A percentile compares a stretch with the other conserved stretches of the same genome.
phyloP scores from a whole-genome alignment of 2,797 vertebrate species.

The Tragelaphus oryx region DNA sequence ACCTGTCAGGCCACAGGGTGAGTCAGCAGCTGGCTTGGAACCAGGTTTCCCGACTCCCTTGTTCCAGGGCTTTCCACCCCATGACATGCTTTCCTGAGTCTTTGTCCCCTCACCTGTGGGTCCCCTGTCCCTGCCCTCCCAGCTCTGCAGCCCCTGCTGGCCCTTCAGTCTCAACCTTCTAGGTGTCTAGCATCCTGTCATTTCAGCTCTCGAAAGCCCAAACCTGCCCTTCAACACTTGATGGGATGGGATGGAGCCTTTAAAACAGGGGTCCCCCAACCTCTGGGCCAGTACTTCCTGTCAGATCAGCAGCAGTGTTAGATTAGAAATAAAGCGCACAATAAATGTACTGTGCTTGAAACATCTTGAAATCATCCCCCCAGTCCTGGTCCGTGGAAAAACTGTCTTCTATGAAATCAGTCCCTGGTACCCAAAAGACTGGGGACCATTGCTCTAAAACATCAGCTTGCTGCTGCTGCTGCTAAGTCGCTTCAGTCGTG shows the following conservation, averaged over 20 bases:
- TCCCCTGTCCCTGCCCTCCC: background rate
- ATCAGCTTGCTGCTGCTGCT: background rate
- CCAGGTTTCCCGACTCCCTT: background rate
- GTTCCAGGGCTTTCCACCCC: background rate
- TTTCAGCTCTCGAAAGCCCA: background rate
- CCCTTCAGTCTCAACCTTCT: background rate
- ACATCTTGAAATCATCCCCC: background rate
- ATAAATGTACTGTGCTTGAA: background rate
- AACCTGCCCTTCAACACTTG: background rate
- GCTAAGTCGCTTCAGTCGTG: too few relatives aligned
- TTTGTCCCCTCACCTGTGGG: too few relatives aligned
- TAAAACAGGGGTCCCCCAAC: background rate
- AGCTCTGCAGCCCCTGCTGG: background rate
- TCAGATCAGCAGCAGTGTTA: background rate
- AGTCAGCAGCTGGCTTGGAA: background rate
- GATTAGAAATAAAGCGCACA: background rate
- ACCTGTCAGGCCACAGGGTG: background rate
- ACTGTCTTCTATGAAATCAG: background rate
- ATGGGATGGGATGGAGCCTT: background rate
- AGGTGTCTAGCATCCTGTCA: background rate
- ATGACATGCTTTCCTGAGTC: fast-evolving
- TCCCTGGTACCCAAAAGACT: background rate
- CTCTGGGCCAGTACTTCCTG: background rate
- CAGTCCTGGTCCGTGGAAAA: background rate
- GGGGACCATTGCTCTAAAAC: background rate